Evolutionary conservation across 2,888 invertebrate species (phyloP), one percentile per base, ranked within the genome.

Genomic region (Rambutsinella grinnellia): DNA sequence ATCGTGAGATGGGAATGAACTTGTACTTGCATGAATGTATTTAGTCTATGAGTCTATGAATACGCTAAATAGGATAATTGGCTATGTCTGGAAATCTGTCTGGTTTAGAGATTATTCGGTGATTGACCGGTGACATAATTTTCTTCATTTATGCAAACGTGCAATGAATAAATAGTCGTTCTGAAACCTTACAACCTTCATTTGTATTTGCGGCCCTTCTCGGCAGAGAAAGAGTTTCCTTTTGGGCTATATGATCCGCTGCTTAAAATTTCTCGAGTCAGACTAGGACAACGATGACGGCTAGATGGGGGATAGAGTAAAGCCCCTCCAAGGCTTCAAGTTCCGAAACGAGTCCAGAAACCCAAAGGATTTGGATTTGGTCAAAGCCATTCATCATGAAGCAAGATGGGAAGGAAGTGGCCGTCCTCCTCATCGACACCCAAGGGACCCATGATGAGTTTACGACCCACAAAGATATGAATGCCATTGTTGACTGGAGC

Each of bases 311-410:
- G 49, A 76, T 53, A 49, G 17, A 10, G 36, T 28, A 3, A 53
- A 53, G 17, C 62, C 61, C 10, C 17, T 70, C 19, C n/a, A 8
- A 2, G 69, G 69, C 6, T 69, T 69, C 28, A 23, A 24, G 21
- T 69, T 58, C 60, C 81, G 85, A n/a, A 81, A 84, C 36, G 86
- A 86, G 3, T 56, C 77, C 84, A 3, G 84, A 85, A 76, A 85
- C 85, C 10, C 82, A 82, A 6, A 86, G 86, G 27, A 86, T 87
- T 26, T 85, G 86, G 84, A 78, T 86, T 56, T 87, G 87, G 87
- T 86, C 86, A 8, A 85, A 86, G 75, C 86, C 86, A 13, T 86
- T 86, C 36, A 79, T 85, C 79, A 84, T 86, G 62, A 85, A 85
- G 10, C 61, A 82, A 72, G 27, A 81, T 75, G 51, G 84, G 80